Evolutionary conservation across 2,113 vertebrate genomes (phyloP).

Genomic region (Aleadryas rufinucha): DNA sequence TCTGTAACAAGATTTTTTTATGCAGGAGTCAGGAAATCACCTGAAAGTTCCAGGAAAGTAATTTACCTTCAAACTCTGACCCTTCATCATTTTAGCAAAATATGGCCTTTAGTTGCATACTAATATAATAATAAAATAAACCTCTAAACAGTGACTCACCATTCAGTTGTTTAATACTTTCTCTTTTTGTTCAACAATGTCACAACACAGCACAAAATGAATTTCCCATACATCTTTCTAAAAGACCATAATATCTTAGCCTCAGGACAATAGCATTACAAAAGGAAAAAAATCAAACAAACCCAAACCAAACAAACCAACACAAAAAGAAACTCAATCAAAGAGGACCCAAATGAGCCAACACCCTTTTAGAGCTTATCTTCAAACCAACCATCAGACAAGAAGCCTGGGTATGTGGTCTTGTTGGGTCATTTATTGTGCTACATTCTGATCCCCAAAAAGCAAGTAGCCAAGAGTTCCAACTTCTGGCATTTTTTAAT

Average conservation of each 20-base stretch:
- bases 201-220: not conserved
- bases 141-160: not conserved
- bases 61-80: not conserved
- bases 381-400: not conserved
- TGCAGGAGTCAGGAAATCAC: not conserved
- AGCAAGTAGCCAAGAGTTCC: not conserved
- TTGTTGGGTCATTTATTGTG: not conserved
- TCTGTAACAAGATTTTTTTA: not conserved
- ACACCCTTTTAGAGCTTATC: not conserved
- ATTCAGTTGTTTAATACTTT: not conserved
- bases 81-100: not conserved
- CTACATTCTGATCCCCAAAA: not conserved
- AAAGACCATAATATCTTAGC: not conserved
- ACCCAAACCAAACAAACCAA: not conserved
- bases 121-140: not conserved
- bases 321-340: not conserved
- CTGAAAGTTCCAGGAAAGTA: not conserved
- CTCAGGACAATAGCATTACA: not conserved
- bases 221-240: not conserved
- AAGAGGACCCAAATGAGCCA: not conserved
- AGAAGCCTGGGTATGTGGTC: not conserved
- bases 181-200: not conserved
- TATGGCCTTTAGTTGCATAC: not conserved
- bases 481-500: slow-evolving; percentile 23
- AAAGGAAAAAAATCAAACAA: not conserved